Evolutionary conservation across 2,113 vertebrate genomes (phyloP).

Genomic region (Mustela nigripes): DNA sequence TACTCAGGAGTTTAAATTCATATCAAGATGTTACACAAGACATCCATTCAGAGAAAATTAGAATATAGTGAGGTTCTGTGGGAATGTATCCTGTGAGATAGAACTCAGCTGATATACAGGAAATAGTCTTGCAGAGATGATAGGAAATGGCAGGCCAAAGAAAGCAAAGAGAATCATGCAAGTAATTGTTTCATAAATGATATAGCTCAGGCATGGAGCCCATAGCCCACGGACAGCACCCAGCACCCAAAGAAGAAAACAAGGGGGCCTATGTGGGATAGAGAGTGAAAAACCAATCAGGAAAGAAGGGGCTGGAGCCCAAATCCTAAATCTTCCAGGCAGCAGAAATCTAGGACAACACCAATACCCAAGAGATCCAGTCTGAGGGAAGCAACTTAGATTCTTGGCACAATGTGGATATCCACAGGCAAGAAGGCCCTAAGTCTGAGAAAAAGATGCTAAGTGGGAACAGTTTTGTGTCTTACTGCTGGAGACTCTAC

Average conservation of each 20-base stretch:
- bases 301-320: not conserved
- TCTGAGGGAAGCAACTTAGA: not conserved
- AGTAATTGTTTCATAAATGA: not conserved
- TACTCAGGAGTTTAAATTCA: slow-evolving; percentile 57
- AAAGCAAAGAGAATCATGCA: not conserved
- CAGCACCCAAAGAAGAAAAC: not conserved
- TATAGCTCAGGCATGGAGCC: not conserved
- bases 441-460: not conserved
- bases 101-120: not conserved
- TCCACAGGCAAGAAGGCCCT: not conserved
- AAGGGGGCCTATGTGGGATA: not conserved
- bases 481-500: not conserved
- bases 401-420: not conserved
- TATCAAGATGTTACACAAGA: slow-evolving; percentile 39
- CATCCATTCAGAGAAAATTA: slow-evolving; percentile 49
- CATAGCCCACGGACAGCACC: not conserved
- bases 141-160: not conserved
- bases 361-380: not conserved
- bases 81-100: not conserved
- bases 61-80: not conserved
- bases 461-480: not conserved
- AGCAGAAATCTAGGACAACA: not conserved
- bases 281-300: not conserved
- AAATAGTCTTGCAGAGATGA: not conserved
- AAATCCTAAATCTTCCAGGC: not conserved